Conservation (phyloP, 2,113 vertebrate species). For the Bothrops jararaca region DNA sequence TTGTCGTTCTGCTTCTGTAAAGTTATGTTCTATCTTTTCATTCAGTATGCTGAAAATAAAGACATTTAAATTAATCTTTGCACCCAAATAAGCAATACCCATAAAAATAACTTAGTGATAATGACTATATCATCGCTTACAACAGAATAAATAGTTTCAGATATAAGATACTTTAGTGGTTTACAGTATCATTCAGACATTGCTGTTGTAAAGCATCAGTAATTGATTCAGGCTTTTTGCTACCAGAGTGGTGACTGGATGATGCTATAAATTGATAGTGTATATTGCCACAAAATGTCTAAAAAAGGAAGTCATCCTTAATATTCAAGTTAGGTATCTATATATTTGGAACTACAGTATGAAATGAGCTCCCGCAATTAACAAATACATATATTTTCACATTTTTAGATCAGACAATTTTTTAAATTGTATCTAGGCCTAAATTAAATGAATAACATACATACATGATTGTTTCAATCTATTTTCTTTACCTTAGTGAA, state of each 20-base stretch:
- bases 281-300: neutral
- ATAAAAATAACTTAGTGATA: neutral
- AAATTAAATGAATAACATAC: neutral
- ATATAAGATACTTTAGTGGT: neutral
- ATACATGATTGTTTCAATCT: slow-evolving; percentile 21
- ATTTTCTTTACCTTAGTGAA: slow-evolving; percentile 72
- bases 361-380: neutral
- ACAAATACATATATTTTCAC: neutral
- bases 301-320: neutral
- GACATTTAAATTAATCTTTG: slow-evolving; percentile 40
- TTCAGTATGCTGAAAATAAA: slow-evolving; percentile 71
- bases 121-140: neutral
- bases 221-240: neutral
- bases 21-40: slow-evolving; percentile 71
- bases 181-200: neutral
- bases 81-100: neutral
- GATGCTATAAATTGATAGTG: neutral
- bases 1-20: slow-evolving; percentile 71
- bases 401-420: neutral
- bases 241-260: neutral
- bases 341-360: neutral
- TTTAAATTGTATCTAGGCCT: accelerated
- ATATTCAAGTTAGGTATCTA: neutral
- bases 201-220: neutral
- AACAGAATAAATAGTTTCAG: neutral